Percentiles rank a stretch among this genome's conserved stretches.
Evolutionary conservation across 2,113 vertebrate genomes (phyloP).

Genomic region (Dicaeum eximium): DNA sequence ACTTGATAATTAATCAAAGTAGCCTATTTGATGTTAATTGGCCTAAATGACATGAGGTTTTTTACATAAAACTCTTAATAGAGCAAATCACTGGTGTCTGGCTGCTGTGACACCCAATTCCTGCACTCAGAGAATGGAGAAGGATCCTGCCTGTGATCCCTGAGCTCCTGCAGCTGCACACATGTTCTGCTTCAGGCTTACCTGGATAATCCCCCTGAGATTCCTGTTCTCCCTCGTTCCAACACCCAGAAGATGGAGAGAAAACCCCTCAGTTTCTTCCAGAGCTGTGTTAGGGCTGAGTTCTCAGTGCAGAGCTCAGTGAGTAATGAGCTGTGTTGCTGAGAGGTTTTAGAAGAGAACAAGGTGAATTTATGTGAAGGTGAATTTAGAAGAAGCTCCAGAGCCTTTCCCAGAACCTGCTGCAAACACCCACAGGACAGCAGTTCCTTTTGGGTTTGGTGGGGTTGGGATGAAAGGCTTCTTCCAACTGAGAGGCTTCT

Average conservation of each 20-base stretch:
- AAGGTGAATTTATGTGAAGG: background rate
- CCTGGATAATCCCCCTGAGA: background rate
- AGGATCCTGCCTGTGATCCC: background rate
- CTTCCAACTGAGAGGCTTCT: background rate
- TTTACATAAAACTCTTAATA: background rate
- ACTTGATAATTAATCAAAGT: background rate
- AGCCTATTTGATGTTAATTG: background rate
- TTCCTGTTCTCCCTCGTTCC: background rate
- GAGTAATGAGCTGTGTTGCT: accelerated
- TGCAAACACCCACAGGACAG: background rate
- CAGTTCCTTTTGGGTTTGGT: accelerated
- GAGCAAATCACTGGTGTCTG: background rate
- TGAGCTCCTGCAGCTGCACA: background rate
- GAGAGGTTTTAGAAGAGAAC: background rate
- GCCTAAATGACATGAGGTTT: background rate
- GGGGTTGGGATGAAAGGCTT: background rate
- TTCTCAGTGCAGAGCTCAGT: background rate
- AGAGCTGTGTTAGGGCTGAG: background rate
- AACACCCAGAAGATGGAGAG: background rate
- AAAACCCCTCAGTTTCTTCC: background rate
- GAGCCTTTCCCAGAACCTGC: background rate
- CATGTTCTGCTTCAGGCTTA: background rate
- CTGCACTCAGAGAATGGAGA: background rate
- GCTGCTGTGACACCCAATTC: accelerated
- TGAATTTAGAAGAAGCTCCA: background rate